Evolutionary conservation across 92 coral and sea anemone species (phyloP).

Genomic region (Diadumene lineata): DNA sequence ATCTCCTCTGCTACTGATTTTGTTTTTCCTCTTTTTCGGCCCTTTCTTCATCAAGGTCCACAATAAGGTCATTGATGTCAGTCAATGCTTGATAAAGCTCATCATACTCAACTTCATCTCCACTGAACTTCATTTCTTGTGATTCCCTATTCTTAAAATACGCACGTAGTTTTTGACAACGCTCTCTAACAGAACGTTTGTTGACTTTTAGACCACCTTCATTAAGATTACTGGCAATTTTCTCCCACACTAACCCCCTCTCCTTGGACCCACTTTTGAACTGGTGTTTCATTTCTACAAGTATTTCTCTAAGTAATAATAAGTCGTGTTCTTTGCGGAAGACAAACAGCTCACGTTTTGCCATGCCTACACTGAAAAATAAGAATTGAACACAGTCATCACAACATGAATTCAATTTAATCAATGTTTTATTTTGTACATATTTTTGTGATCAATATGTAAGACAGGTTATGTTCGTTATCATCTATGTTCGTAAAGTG

Average conservation of each 20-base stretch:
- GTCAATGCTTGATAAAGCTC: conserved; percentile 42
- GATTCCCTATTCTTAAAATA: conserved; percentile 35
- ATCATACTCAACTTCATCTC: conserved; percentile 17
- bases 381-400: background rate
- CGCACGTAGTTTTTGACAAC: conserved; percentile 23
- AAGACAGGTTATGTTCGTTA: background rate
- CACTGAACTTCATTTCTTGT: conserved; percentile 40
- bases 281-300: background rate
- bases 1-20: conserved; percentile 37
- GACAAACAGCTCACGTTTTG: background rate
- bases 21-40: conserved; percentile 33
- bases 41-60: conserved; percentile 33
- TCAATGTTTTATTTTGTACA: background rate
- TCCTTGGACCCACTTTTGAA: conserved; percentile 2
- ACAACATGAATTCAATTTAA: background rate
- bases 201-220: conserved; percentile 38
- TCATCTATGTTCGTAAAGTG: background rate
- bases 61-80: conserved; percentile 39
- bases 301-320: background rate
- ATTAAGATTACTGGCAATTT: conserved; percentile 1
- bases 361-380: background rate
- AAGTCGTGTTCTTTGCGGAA: background rate
- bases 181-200: conserved; percentile 51
- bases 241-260: conserved; percentile 3
- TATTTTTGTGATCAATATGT: background rate